Evolutionary conservation across 92 coral and sea anemone species (phyloP), one percentile per base, ranked within the genome.

Genomic region (Bergia sp.): DNA sequence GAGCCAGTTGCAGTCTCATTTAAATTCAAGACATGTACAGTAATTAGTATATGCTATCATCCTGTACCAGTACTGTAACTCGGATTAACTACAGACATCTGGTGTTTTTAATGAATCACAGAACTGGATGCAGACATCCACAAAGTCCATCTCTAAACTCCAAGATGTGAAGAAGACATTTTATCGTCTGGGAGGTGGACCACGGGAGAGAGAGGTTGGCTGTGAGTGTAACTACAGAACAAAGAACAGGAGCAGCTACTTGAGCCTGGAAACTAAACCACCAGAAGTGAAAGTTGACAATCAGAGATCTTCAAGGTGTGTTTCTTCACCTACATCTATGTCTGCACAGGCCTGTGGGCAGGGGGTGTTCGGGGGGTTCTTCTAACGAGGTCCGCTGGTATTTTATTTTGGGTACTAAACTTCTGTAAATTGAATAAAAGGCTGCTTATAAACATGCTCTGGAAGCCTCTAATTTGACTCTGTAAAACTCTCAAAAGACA

Each of bases 161-260:
- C 89, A 95, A 82, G 93, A 93, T 90, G 91, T 93, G 0, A 95
- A 95, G 82, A 92, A 93, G 91, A 93, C 91, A 15, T 86, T 91
- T 36, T 93, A 93, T 58, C 87, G 85, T 39, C 94, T 95, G 81
- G 93, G 95, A 72, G 98, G 98, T 0, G 96, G 98, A 7, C 98
- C 96, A 73, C 85, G 91, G 73, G 98, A 95, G 77, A 93, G 96
- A 77, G 92, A 95, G 73, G 96, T 92, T 7, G 88, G 88, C 76
- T 93, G 98, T 79, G 90, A 88, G 50, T 93, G 98, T 84, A 93
- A 93, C 81, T 93, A 93, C 87, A 88, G 98, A 53, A 88, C 94
- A 57, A 93, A 93, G 79, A 89, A 80, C 85, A 91, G 50, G 66
- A 87, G 84, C 47, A 95, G 96, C 89, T 95, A 77, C 69, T 72